Conservation (phyloP, 1,140 invertebrate species). For the Sycophila sp. region DNA sequence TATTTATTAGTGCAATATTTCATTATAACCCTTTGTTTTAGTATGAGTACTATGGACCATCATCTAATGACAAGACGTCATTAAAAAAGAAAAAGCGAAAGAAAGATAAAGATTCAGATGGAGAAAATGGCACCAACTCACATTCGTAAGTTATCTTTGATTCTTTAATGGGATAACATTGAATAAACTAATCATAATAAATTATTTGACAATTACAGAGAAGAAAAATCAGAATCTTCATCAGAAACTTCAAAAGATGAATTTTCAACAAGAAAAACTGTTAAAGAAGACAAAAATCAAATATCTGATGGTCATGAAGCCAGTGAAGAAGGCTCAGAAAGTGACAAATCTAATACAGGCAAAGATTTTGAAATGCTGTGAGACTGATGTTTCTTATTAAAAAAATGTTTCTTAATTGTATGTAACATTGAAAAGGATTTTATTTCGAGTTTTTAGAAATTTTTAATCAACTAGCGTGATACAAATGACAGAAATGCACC, state of each 20-base stretch:
- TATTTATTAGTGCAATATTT: neutral
- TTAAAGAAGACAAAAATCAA: slow-evolving; percentile 46
- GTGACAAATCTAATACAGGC: slow-evolving; percentile 77
- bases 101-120: slow-evolving; percentile 80
- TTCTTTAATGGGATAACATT: neutral
- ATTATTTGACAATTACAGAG: slow-evolving; percentile 37
- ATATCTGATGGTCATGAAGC: slow-evolving; percentile 56
- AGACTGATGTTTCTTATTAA: slow-evolving; percentile 33
- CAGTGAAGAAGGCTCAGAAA: slow-evolving; percentile 63
- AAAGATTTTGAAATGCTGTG: slow-evolving; percentile 80
- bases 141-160: slow-evolving; percentile 49
- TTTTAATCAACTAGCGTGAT: neutral
- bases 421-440: slow-evolving; percentile 1
- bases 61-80: slow-evolving; percentile 67
- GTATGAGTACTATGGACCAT: slow-evolving; percentile 80
- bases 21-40: slow-evolving; percentile 54
- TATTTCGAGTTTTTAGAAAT: neutral
- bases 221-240: slow-evolving; percentile 48
- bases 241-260: slow-evolving; percentile 45
- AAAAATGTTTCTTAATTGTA: slow-evolving; percentile 22
- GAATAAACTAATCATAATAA: too few relatives aligned
- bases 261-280: slow-evolving; percentile 40
- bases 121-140: slow-evolving; percentile 65
- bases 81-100: slow-evolving; percentile 81
- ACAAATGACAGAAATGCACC: neutral